Percentiles rank a stretch among this genome's conserved stretches.
These are phyloP conservation scores for Copidosoma aretas DNA, from an alignment of 2,888 invertebrate genomes.

Conservation along the genomic window DNA sequence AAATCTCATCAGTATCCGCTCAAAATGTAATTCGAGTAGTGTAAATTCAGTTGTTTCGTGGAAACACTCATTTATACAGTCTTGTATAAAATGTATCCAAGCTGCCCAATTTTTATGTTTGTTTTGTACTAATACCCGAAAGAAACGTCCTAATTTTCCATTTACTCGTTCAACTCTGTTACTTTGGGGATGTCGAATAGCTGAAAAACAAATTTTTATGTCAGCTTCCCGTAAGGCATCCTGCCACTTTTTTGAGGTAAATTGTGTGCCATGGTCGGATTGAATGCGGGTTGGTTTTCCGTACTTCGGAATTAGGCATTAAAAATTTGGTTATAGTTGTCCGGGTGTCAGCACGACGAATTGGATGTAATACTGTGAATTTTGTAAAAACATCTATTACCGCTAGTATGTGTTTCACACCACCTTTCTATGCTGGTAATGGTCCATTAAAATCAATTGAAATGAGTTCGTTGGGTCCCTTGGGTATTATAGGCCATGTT, in stretches of 20 bases:
- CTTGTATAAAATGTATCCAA: not conserved
- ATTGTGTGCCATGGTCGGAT: too few species aligned
- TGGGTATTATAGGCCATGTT: not conserved
- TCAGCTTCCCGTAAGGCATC: not conserved
- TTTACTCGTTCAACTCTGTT: slow-evolving; percentile 3
- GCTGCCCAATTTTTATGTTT: not conserved
- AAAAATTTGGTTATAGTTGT: slow-evolving; percentile 29
- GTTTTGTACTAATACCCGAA: not conserved
- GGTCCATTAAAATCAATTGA: slow-evolving; percentile 40
- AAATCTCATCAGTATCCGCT: not conserved
- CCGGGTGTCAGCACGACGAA: slow-evolving; percentile 27
- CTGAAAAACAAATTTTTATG: not conserved
- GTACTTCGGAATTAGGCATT: slow-evolving; percentile 21
- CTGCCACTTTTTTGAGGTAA: not conserved
- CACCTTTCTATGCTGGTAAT: slow-evolving; percentile 23
- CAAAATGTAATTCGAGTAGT: not conserved
- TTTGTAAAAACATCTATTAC: slow-evolving; percentile 33
- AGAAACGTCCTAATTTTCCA: not conserved
- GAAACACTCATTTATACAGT: not conserved
- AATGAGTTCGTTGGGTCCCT: slow-evolving; percentile 22
- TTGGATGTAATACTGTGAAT: slow-evolving; percentile 27
- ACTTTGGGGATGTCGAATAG: slow-evolving; percentile 6
- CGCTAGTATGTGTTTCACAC: slow-evolving; percentile 27
- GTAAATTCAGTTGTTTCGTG: slow-evolving; percentile 5
- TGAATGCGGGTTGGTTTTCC: slow-evolving; percentile 15